These are phyloP conservation scores for Napeogenes inachia DNA, from an alignment of 2,888 invertebrate genomes.

Conservation along the genomic window DNA sequence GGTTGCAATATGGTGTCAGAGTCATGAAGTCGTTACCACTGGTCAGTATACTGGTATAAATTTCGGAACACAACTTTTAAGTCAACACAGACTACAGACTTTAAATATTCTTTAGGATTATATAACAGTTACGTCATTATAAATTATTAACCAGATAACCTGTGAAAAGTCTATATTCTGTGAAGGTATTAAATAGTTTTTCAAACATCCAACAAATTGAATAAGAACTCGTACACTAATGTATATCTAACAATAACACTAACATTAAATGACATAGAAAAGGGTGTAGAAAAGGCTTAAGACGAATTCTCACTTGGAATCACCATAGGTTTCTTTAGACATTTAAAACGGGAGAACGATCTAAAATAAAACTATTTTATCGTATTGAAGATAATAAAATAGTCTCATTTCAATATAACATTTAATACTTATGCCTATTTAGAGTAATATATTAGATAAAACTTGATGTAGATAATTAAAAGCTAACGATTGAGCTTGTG, in stretches of 20 bases:
- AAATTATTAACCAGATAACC: no score
- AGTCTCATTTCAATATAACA: slow-evolving; percentile 20
- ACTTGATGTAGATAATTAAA: neutral
- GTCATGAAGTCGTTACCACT: no score
- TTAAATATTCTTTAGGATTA: neutral
- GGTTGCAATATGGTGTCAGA: no score
- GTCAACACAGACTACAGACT: neutral
- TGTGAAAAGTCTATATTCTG: neutral
- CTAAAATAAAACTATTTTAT: slow-evolving; percentile 24
- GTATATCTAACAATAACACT: slow-evolving; percentile 49
- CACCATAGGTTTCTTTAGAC: slow-evolving; percentile 65
- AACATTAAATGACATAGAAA: slow-evolving; percentile 75
- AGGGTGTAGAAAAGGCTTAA: slow-evolving; percentile 73
- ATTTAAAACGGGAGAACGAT: slow-evolving; percentile 24
- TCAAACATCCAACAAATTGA: neutral
- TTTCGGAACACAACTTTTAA: neutral
- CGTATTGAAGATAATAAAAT: slow-evolving; percentile 12
- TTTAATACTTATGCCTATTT: slow-evolving; percentile 11
- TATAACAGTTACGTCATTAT: no score
- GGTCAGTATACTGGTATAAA: no score
- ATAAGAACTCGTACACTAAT: slow-evolving; percentile 2
- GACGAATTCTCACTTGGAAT: slow-evolving; percentile 72
- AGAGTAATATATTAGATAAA: neutral
- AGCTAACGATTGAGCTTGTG: neutral
- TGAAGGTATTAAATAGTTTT: neutral